phyloP scores from a whole-genome alignment of 35 echinoderm and acorn worm species.

The Amphiura filiformis region DNA sequence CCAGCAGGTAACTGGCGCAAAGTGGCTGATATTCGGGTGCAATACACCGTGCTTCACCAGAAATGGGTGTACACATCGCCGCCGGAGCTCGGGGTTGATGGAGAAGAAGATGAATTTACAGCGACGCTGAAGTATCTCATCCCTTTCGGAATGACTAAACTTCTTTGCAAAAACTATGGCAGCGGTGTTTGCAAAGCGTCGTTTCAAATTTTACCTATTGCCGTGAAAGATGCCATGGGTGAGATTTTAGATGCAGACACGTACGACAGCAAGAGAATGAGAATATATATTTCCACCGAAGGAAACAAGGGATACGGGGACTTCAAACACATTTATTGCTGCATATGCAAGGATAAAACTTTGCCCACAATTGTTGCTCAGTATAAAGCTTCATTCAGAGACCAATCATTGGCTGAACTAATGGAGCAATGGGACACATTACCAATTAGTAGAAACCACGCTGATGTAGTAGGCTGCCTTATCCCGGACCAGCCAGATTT shows the following conservation, averaged over 20 bases:
- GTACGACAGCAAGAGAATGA: not conserved
- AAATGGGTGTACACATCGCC: not conserved
- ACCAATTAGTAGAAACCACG: not conserved
- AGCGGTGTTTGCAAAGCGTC: not conserved
- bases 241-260: not conserved
- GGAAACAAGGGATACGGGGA: slow-evolving; percentile 1
- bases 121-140: not conserved
- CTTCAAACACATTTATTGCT: not conserved
- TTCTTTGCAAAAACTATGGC: not conserved
- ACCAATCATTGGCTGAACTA: not conserved
- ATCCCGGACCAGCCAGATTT: not conserved
- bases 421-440: not conserved
- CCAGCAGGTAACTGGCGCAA: not conserved
- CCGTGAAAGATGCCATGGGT: not conserved
- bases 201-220: not conserved
- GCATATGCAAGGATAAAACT: not conserved
- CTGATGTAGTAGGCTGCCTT: not conserved
- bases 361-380: not conserved
- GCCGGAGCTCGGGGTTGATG: not conserved
- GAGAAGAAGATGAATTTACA: not conserved
- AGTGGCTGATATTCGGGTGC: not conserved
- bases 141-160: not conserved
- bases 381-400: not conserved
- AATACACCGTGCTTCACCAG: not conserved
- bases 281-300: not conserved